Evolutionary conservation across 2,888 invertebrate species (phyloP).

Genomic region (Cheilosia scutellata): DNA sequence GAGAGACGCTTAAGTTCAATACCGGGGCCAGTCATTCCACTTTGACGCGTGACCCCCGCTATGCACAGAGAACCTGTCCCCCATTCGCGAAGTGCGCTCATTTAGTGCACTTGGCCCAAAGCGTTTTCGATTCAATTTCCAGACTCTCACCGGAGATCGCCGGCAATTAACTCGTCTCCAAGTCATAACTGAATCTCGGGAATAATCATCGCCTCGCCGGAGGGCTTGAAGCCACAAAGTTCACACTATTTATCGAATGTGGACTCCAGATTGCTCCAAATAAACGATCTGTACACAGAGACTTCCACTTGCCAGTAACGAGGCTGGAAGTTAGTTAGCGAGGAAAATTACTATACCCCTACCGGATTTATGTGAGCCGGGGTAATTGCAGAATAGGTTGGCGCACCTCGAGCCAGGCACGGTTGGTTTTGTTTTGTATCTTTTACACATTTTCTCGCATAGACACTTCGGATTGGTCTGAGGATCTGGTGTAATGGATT

Average conservation of each 20-base stretch:
- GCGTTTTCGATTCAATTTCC: slow-evolving; percentile 63
- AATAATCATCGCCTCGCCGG: slow-evolving; percentile 46
- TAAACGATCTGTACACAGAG: slow-evolving; percentile 46
- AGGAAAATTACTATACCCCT: slow-evolving; percentile 70
- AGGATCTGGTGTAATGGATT: slow-evolving; percentile 18
- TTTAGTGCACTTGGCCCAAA: slow-evolving; percentile 21
- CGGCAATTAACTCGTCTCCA: slow-evolving; percentile 68
- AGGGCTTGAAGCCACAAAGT: slow-evolving; percentile 51
- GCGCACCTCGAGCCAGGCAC: slow-evolving; percentile 15
- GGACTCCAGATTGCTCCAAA: slow-evolving; percentile 47
- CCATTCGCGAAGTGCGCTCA: slow-evolving; percentile 20
- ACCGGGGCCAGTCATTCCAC: slow-evolving; percentile 53
- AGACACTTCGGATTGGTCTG: slow-evolving; percentile 40
- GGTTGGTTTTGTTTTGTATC: background rate
- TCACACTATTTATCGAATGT: slow-evolving; percentile 70
- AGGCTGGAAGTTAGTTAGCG: slow-evolving; percentile 73
- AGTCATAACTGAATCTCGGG: slow-evolving; percentile 64
- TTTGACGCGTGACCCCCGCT: slow-evolving; percentile 55
- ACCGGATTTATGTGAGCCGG: slow-evolving; percentile 70
- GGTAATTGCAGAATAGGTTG: slow-evolving; percentile 62
- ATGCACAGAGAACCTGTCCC: slow-evolving; percentile 44
- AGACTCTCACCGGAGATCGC: slow-evolving; percentile 37
- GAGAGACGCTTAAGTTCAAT: slow-evolving; percentile 40
- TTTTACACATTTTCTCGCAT: slow-evolving; percentile 27
- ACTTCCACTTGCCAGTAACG: slow-evolving; percentile 69